Conservation (phyloP, 2,888 invertebrate species). For the Acrocera orbiculus region DNA sequence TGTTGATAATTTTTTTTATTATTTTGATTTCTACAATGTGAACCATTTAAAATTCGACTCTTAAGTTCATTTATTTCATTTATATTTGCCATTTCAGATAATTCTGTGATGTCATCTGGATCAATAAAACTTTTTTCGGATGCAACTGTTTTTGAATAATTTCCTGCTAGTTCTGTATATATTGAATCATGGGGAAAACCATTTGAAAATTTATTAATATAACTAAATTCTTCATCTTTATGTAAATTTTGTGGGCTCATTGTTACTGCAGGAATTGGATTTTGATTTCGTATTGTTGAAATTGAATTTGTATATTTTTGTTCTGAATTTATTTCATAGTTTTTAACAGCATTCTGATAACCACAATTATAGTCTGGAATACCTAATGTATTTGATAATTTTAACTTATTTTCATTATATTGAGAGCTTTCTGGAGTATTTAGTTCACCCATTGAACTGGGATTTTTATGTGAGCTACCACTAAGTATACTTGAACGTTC, state of each 20-base stretch:
- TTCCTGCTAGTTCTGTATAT: conserved; percentile 14
- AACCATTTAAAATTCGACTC: conserved; percentile 13
- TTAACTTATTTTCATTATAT: conserved; percentile 12
- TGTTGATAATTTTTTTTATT: conserved; percentile 10
- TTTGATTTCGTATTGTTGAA: conserved; percentile 12
- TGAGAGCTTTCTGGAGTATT: not conserved
- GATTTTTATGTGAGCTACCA: conserved; percentile 10
- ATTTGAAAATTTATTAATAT: conserved; percentile 1
- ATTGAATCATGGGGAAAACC: conserved; percentile 16
- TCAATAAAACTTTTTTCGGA: conserved; percentile 5
- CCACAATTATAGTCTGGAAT: conserved; percentile 17
- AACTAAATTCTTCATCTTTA: not conserved
- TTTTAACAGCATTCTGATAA: not conserved
- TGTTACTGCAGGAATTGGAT: too few species aligned
- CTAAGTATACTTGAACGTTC: conserved; percentile 11
- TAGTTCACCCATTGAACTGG: conserved; percentile 8
- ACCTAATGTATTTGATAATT: too few species aligned
- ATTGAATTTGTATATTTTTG: conserved; percentile 8
- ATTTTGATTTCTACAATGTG: conserved; percentile 13
- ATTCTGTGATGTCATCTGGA: conserved; percentile 10
- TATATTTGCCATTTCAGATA: conserved; percentile 15
- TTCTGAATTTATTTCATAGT: conserved; percentile 1
- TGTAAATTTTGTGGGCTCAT: not conserved
- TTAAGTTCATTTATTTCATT: conserved; percentile 14
- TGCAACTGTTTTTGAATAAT: conserved; percentile 6